Percentiles rank a stretch among this genome's conserved stretches.
Evolutionary conservation across 1,140 invertebrate genomes (phyloP).

Genomic region (Bursaphelenchus mucronatus): DNA sequence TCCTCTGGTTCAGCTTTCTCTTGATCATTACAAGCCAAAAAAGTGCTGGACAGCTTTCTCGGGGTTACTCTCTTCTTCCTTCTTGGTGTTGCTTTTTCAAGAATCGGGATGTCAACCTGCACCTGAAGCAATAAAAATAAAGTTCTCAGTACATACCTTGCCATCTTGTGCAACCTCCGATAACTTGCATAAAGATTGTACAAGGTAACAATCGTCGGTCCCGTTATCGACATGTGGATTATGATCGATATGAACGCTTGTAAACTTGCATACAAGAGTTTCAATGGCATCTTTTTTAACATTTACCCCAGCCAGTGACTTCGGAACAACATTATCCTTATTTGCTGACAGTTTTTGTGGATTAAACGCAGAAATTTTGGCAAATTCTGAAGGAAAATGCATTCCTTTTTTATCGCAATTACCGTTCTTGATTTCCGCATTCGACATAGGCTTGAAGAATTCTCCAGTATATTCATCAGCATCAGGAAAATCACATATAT

Average conservation of each 20-base stretch:
- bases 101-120: too few relatives aligned
- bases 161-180: too few relatives aligned
- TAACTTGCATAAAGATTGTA: too few relatives aligned
- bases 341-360: neutral
- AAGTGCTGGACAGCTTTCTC: too few relatives aligned
- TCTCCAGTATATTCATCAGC: constrained; percentile 16
- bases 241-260: constrained; percentile 14
- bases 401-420: neutral
- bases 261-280: constrained; percentile 18
- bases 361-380: neutral
- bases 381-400: neutral
- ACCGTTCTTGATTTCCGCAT: neutral
- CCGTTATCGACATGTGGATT: neutral
- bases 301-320: neutral
- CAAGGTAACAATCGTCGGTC: too few relatives aligned
- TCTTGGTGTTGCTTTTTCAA: too few relatives aligned
- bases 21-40: too few relatives aligned
- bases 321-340: neutral
- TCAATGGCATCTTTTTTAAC: neutral
- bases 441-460: constrained; percentile 13
- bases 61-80: too few relatives aligned
- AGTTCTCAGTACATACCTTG: too few relatives aligned
- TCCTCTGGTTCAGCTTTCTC: too few relatives aligned
- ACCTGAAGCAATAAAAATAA: too few relatives aligned
- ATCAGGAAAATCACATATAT: constrained; percentile 10